A percentile compares a stretch with the other conserved stretches of the same genome.
Evolutionary conservation across 2,113 vertebrate species (phyloP).

Genomic region (Phrynocephalus versicolor): DNA sequence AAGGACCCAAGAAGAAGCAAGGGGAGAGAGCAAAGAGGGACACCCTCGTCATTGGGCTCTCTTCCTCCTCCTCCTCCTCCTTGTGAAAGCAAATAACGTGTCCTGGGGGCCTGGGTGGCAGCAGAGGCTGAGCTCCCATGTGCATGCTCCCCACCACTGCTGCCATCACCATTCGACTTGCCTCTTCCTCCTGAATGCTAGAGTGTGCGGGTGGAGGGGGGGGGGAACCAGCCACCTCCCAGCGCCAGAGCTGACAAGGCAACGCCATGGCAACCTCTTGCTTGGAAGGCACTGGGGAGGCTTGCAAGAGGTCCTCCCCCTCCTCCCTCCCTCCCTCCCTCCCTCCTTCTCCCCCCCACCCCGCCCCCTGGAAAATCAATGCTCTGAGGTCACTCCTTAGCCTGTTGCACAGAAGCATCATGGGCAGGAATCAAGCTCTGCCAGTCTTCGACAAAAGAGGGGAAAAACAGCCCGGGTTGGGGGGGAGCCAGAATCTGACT

Average conservation of each 20-base stretch:
- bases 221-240: neutral
- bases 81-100: neutral
- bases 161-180: neutral
- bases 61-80: neutral
- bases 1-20: no score
- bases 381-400: neutral
- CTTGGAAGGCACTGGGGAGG: neutral
- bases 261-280: neutral
- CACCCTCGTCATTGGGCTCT: neutral
- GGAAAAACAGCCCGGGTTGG: no score
- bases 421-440: neutral
- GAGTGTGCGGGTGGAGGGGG: conserved; percentile 2
- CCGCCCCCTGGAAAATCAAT: neutral
- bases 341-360: no score
- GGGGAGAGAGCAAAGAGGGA: neutral
- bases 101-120: neutral
- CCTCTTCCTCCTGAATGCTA: neutral
- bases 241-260: neutral
- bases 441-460: no score
- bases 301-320: neutral
- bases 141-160: no score
- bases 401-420: neutral
- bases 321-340: neutral
- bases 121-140: neutral
- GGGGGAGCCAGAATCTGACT: no score